phyloP scores from a whole-genome alignment of 2,113 vertebrate species.

The Ginglymostoma cirratum region DNA sequence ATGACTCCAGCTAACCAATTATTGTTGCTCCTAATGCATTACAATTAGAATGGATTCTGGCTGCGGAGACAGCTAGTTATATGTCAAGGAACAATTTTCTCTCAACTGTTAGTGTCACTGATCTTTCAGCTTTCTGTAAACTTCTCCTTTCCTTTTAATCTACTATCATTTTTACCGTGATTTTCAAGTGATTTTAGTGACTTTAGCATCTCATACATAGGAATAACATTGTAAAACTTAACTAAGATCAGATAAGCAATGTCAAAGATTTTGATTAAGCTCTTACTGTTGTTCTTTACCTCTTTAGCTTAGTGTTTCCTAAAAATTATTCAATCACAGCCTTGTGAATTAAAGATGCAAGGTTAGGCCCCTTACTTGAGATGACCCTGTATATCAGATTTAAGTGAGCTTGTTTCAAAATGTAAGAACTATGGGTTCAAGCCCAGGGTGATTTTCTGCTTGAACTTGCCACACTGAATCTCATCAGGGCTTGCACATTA shows the following conservation, averaged over 20 bases:
- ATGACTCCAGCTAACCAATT: slow-evolving; percentile 47
- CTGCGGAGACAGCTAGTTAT: slow-evolving; percentile 49
- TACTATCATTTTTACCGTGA: background rate
- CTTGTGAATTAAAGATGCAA: background rate
- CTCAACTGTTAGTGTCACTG: background rate
- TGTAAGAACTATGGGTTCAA: background rate
- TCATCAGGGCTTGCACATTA: background rate
- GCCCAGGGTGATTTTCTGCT: background rate
- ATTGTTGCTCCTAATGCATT: slow-evolving; percentile 48
- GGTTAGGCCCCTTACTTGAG: background rate
- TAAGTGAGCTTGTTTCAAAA: background rate
- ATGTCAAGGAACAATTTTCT: slow-evolving; percentile 34
- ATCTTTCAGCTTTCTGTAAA: slow-evolving; percentile 9
- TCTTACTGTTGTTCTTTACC: background rate
- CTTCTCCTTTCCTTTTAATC: background rate
- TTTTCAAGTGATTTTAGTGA: background rate
- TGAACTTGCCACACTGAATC: background rate
- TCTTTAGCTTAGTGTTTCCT: background rate
- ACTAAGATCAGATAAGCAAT: background rate
- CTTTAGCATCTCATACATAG: background rate
- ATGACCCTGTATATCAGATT: background rate
- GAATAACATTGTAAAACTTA: background rate
- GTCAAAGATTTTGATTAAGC: background rate
- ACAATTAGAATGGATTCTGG: slow-evolving; percentile 53
- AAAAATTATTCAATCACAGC: background rate